Conservation (phyloP, 1,140 invertebrate genomes). For the Coenobita brevimanus region DNA sequence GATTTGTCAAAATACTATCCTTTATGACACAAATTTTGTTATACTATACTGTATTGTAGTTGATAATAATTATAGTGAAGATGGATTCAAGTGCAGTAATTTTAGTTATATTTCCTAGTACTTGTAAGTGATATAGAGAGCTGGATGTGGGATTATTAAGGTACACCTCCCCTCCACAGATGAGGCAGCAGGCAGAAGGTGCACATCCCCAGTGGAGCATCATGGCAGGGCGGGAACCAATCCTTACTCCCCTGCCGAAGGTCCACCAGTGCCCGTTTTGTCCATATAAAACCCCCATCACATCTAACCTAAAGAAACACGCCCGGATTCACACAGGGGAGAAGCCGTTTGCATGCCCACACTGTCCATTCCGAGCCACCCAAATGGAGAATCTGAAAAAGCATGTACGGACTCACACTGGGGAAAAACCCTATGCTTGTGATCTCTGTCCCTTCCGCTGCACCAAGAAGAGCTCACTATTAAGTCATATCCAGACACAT, state of each 20-base stretch:
- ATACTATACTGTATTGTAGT: too few relatives aligned
- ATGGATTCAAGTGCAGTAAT: too few relatives aligned
- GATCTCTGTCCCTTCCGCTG: slow-evolving; percentile 24
- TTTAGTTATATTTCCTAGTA: too few relatives aligned
- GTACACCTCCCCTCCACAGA: slow-evolving; percentile 38
- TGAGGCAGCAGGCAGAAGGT: slow-evolving; percentile 20
- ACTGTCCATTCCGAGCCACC: slow-evolving; percentile 64
- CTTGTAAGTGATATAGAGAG: too few relatives aligned
- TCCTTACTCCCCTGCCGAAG: slow-evolving; percentile 9
- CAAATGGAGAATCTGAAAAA: slow-evolving; percentile 65
- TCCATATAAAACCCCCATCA: slow-evolving; percentile 54
- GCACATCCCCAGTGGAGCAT: neutral
- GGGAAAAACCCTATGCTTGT: slow-evolving; percentile 59
- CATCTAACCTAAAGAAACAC: slow-evolving; percentile 63
- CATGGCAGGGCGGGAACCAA: neutral
- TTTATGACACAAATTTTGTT: too few relatives aligned
- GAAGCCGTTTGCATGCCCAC: slow-evolving; percentile 63
- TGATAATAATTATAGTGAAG: too few relatives aligned
- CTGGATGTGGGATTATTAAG: slow-evolving; percentile 12
- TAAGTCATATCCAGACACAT: slow-evolving; percentile 12
- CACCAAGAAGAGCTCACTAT: slow-evolving; percentile 34
- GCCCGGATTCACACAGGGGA: slow-evolving; percentile 66
- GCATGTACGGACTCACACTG: slow-evolving; percentile 53
- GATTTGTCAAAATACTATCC: too few relatives aligned
- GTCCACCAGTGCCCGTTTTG: slow-evolving; percentile 49